Percentiles rank a stretch among this genome's conserved stretches.
Conservation (phyloP, 2,797 vertebrate species). For the Cirrhinus molitorella region DNA sequence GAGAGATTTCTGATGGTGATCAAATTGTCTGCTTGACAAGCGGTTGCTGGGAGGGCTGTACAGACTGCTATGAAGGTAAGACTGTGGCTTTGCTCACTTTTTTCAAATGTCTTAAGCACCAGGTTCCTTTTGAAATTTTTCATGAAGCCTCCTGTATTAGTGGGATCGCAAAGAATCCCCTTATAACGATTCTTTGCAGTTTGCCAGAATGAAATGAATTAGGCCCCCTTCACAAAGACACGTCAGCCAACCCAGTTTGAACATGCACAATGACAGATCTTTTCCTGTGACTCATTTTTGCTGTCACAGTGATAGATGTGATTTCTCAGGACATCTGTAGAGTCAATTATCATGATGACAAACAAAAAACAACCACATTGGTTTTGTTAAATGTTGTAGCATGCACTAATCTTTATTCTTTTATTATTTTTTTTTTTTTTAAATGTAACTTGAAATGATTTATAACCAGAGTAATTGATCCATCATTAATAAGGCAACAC, state of each 20-base stretch:
- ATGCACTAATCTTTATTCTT: background rate
- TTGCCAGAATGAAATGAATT: background rate
- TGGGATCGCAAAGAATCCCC: background rate
- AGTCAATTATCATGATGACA: background rate
- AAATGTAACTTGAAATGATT: too few relatives aligned
- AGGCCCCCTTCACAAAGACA: background rate
- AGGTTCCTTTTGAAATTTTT: background rate
- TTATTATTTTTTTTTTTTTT: too few relatives aligned
- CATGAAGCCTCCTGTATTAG: background rate
- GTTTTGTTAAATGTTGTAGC: background rate
- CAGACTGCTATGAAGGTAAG: background rate
- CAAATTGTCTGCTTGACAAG: slow-evolving; percentile 45
- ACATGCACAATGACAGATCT: background rate
- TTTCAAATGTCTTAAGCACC: background rate
- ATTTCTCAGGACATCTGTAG: background rate
- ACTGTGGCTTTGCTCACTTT: background rate
- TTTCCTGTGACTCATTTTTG: background rate
- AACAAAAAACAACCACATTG: background rate
- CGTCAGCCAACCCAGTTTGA: background rate
- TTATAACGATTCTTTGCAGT: background rate
- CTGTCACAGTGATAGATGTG: background rate
- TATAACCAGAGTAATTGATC: too few relatives aligned
- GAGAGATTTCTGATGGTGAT: slow-evolving; percentile 24
- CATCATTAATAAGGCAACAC: too few relatives aligned
- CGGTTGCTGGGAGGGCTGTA: background rate